Percentiles rank a stretch among this genome's conserved stretches.
Evolutionary conservation across 2,113 vertebrate species (phyloP).

Genomic region (Anthoscopus minutus): DNA sequence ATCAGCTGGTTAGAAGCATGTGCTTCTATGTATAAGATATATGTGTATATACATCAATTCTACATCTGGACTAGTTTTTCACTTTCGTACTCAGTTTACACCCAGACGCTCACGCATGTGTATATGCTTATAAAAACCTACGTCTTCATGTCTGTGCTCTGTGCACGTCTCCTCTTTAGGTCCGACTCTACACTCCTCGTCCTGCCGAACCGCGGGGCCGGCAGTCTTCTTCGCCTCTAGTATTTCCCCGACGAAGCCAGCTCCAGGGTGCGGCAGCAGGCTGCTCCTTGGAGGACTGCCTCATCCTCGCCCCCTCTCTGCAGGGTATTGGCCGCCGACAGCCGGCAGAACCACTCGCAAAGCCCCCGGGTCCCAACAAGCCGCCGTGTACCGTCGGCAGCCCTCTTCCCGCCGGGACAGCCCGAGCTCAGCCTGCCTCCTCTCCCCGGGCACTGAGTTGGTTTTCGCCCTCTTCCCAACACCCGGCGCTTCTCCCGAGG

Average conservation of each 20-base stretch:
- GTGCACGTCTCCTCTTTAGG: neutral
- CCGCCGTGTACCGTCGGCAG: neutral
- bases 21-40: neutral
- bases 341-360: neutral
- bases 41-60: neutral
- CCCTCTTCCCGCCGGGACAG: too few species aligned
- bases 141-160: neutral
- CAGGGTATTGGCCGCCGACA: neutral
- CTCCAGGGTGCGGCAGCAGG: neutral
- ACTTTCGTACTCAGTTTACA: neutral
- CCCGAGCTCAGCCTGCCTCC: neutral
- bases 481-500: neutral
- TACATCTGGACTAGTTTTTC: conserved; percentile 35
- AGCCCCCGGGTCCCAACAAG: neutral
- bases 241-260: too few species aligned
- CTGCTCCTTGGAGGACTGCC: neutral
- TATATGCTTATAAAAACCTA: neutral
- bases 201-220: neutral
- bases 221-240: neutral
- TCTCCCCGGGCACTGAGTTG: neutral
- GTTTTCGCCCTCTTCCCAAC: neutral
- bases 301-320: neutral
- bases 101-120: neutral
- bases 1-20: neutral
- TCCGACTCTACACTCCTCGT: neutral